A percentile compares a stretch with the other conserved stretches of the same genome.
Conservation (phyloP, 2,888 invertebrate genomes). For the Cryptus armator region DNA sequence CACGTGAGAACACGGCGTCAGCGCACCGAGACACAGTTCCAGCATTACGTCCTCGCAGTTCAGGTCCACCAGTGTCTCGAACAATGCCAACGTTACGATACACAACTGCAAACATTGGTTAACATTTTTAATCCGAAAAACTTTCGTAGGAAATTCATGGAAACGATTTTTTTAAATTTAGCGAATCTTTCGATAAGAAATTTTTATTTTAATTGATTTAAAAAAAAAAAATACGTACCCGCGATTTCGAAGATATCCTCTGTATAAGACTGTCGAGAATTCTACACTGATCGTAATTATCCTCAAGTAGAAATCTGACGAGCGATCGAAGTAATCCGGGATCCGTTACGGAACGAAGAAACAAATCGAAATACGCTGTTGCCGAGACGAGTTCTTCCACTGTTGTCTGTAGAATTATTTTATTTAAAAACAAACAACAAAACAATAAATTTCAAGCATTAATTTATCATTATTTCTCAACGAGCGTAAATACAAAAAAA, state of each 20-base stretch:
- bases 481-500: neutral
- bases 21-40: conserved; percentile 94
- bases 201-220: no score
- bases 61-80: conserved; percentile 95
- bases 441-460: neutral
- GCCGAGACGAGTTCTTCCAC: conserved; percentile 96
- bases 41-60: conserved; percentile 99
- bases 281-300: conserved; percentile 93
- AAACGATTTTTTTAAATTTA: no score
- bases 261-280: conserved; percentile 94
- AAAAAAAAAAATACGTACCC: conserved; percentile 86
- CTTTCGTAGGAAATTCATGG: no score
- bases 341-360: conserved; percentile 94
- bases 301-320: conserved; percentile 93
- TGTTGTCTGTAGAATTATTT: conserved; percentile 90
- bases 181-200: no score
- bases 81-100: conserved; percentile 94
- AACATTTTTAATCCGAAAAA: no score
- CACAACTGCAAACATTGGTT: conserved; percentile 87
- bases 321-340: conserved; percentile 93
- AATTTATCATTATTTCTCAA: neutral
- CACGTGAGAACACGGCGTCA: conserved; percentile 93
- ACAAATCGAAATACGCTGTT: conserved; percentile 96
- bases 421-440: conserved; percentile 18
- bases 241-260: conserved; percentile 90